Conservation (phyloP, 2,888 invertebrate genomes). For the Sclerodermus sp. region DNA sequence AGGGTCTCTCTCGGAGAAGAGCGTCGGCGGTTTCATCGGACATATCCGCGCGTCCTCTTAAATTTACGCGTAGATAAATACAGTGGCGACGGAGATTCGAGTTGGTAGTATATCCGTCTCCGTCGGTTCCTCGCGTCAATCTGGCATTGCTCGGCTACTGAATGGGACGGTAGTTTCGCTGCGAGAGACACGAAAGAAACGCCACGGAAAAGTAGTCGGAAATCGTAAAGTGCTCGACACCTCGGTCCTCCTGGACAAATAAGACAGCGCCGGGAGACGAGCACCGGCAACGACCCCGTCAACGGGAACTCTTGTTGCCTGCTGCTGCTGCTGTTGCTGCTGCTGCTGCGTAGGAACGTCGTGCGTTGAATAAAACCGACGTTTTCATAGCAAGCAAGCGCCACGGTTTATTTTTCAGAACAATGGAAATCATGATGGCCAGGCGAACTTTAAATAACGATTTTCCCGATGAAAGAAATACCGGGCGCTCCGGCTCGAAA, state of each 20-base stretch:
- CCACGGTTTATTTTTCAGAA: too few species aligned
- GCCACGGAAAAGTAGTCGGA: constrained; percentile 47
- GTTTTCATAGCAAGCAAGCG: not conserved
- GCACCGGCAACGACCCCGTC: constrained; percentile 3
- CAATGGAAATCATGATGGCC: too few species aligned
- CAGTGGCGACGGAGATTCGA: not conserved
- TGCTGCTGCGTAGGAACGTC: too few species aligned
- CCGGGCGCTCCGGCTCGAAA: too few species aligned
- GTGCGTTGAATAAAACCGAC: not conserved
- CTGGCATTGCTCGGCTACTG: constrained; percentile 2
- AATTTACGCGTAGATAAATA: too few species aligned
- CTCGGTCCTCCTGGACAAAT: constrained; percentile 54
- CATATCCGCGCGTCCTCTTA: too few species aligned
- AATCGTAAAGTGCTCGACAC: constrained; percentile 56
- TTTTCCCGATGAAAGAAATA: too few species aligned
- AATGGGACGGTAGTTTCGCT: not conserved
- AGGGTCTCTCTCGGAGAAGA: too few species aligned
- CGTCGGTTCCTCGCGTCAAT: not conserved
- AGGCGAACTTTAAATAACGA: too few species aligned
- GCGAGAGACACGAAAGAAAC: constrained; percentile 23
- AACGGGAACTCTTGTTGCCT: not conserved
- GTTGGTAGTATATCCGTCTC: not conserved
- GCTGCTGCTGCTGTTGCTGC: too few species aligned
- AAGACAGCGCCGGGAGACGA: constrained; percentile 37
- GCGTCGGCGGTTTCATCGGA: too few species aligned